Conservation (phyloP, 2,888 invertebrate genomes). For the Coleophora flavipennella region DNA sequence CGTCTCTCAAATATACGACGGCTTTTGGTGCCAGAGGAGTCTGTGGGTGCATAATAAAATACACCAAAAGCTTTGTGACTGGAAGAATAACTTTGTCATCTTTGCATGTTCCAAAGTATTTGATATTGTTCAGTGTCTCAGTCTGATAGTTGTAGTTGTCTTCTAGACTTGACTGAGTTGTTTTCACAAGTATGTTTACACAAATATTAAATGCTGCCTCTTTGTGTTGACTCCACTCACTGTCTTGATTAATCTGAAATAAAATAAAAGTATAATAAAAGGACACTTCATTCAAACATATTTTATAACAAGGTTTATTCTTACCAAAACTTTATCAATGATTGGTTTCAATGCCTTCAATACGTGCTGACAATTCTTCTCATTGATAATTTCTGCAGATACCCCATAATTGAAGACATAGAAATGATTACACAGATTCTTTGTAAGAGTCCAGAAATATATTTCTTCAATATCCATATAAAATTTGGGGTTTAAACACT, state of each 20-base stretch:
- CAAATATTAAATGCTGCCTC: slow-evolving; percentile 42
- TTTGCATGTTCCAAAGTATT: slow-evolving; percentile 54
- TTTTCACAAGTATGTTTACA: slow-evolving; percentile 55
- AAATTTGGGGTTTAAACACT: slow-evolving; percentile 48
- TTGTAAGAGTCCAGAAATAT: slow-evolving; percentile 42
- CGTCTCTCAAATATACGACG: slow-evolving; percentile 67
- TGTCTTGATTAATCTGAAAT: slow-evolving; percentile 33
- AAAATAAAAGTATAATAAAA: slow-evolving; percentile 1
- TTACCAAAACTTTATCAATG: slow-evolving; percentile 19
- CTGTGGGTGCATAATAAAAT: slow-evolving; percentile 76
- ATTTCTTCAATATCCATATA: slow-evolving; percentile 33
- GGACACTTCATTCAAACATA: background rate
- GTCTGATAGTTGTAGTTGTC: slow-evolving; percentile 65
- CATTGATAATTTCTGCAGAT: slow-evolving; percentile 34
- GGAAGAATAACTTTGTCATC: slow-evolving; percentile 53
- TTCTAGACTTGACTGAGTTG: slow-evolving; percentile 62
- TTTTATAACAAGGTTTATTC: too few relatives aligned
- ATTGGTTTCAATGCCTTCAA: slow-evolving; percentile 41
- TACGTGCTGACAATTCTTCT: slow-evolving; percentile 37
- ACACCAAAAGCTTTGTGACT: slow-evolving; percentile 66
- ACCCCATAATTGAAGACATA: slow-evolving; percentile 46
- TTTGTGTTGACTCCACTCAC: slow-evolving; percentile 37
- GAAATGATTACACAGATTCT: slow-evolving; percentile 45
- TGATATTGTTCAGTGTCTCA: slow-evolving; percentile 65
- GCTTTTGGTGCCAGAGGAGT: slow-evolving; percentile 73